These are phyloP conservation scores for Orthonevra nobilis DNA, from an alignment of 2,888 invertebrate species.

Conservation along the genomic window DNA sequence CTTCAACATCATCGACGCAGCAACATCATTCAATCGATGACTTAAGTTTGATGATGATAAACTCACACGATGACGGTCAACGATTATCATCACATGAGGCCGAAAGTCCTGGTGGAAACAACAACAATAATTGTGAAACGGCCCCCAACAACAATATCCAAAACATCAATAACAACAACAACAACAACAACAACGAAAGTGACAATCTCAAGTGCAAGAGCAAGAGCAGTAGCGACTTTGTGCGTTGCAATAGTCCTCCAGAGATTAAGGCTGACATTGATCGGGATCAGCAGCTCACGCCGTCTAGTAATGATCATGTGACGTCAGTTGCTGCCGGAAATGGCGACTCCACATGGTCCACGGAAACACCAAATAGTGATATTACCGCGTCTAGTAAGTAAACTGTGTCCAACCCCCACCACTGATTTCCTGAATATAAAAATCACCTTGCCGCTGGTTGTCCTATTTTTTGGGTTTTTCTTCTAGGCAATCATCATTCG, in stretches of 20 bases:
- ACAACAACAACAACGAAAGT: constrained; percentile 36
- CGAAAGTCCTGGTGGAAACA: constrained; percentile 8
- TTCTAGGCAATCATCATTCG: constrained; percentile 42
- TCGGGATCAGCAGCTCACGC: constrained; percentile 52
- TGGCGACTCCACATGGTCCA: constrained; percentile 56
- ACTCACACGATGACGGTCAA: constrained; percentile 44
- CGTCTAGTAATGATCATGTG: constrained; percentile 37
- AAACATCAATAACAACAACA: constrained; percentile 50
- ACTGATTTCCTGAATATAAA: too few relatives aligned
- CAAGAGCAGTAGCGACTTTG: constrained; percentile 35
- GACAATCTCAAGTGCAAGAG: constrained; percentile 48
- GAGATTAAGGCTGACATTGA: constrained; percentile 47
- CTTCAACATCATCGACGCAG: constrained; percentile 40
- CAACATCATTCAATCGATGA: constrained; percentile 55
- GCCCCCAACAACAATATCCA: constrained; percentile 50
- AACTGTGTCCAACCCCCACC: background rate
- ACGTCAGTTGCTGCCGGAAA: constrained; percentile 26
- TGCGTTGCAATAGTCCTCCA: constrained; percentile 27
- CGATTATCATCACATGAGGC: constrained; percentile 24
- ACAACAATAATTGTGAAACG: constrained; percentile 39
- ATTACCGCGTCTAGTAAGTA: constrained; percentile 53
- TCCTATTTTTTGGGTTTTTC: constrained; percentile 21
- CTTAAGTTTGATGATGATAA: constrained; percentile 52
- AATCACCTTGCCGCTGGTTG: background rate
- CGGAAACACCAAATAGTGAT: constrained; percentile 60